phyloP scores from a whole-genome alignment of 2,888 invertebrate genomes.

The Parnassius smintheus region DNA sequence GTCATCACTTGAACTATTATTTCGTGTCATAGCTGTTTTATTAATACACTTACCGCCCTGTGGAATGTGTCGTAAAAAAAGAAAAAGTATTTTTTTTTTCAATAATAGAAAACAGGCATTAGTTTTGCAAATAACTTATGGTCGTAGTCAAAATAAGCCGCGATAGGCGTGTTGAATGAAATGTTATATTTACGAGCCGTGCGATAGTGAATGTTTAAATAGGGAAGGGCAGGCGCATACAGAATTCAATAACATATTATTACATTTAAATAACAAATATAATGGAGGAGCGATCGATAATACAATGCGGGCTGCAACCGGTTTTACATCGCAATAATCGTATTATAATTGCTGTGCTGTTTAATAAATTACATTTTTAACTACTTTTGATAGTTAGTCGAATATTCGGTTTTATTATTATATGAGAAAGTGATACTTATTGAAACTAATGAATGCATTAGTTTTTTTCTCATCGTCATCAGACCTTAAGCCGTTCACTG shows the following conservation, averaged over 20 bases:
- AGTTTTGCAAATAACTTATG: conserved; percentile 10
- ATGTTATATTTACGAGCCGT: conserved; percentile 13
- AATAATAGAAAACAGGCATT: no score
- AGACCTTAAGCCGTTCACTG: no score
- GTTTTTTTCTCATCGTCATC: no score
- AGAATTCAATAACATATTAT: conserved; percentile 36
- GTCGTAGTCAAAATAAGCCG: conserved; percentile 3
- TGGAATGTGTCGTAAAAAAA: no score
- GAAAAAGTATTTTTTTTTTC: no score
- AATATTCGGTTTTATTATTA: no score
- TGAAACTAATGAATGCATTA: no score
- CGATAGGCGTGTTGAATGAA: conserved; percentile 8
- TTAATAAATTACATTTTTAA: background rate
- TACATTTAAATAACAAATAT: conserved; percentile 49
- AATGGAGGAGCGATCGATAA: conserved; percentile 56
- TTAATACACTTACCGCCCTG: no score
- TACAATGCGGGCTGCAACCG: conserved; percentile 56
- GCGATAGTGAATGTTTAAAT: conserved; percentile 21
- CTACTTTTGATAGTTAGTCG: no score
- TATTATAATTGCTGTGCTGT: conserved; percentile 18
- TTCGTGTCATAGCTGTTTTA: no score
- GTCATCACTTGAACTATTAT: no score
- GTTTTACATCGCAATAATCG: conserved; percentile 36
- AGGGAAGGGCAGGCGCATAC: conserved; percentile 31
- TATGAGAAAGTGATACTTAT: no score